phyloP scores from a whole-genome alignment of 2,888 invertebrate species.

The Chrysodeixis includens region DNA sequence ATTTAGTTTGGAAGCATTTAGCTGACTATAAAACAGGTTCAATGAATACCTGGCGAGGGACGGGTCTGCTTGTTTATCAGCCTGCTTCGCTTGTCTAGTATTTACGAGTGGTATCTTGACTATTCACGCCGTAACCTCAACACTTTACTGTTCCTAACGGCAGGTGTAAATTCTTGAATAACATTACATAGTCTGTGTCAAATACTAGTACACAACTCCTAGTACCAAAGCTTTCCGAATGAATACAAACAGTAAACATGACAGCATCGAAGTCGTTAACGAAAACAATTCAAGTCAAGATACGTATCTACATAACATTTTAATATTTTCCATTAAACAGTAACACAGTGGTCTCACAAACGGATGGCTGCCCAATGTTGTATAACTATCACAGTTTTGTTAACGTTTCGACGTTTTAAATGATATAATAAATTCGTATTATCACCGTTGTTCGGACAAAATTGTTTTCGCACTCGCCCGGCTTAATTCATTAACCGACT shows the following conservation, averaged over 20 bases:
- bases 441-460: conserved; percentile 78
- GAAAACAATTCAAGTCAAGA: conserved; percentile 12
- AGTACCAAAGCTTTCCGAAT: not conserved
- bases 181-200: not conserved
- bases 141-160: not conserved
- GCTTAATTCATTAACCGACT: conserved; percentile 81
- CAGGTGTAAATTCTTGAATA: conserved; percentile 1
- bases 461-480: conserved; percentile 80
- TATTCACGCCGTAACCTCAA: not conserved
- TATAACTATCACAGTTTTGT: conserved; percentile 73
- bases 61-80: not conserved
- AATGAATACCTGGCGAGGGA: not conserved
- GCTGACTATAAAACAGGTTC: not conserved
- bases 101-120: not conserved
- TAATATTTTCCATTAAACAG: conserved; percentile 42
- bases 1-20: not conserved
- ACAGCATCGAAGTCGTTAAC: not conserved
- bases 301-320: conserved; percentile 24
- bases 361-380: conserved; percentile 58
- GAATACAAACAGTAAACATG: not conserved
- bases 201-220: not conserved
- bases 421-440: conserved; percentile 86
- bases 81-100: not conserved
- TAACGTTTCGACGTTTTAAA: conserved; percentile 82
- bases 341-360: conserved; percentile 42